Conservation (phyloP, 2,888 invertebrate genomes). For the Nineta flava region DNA sequence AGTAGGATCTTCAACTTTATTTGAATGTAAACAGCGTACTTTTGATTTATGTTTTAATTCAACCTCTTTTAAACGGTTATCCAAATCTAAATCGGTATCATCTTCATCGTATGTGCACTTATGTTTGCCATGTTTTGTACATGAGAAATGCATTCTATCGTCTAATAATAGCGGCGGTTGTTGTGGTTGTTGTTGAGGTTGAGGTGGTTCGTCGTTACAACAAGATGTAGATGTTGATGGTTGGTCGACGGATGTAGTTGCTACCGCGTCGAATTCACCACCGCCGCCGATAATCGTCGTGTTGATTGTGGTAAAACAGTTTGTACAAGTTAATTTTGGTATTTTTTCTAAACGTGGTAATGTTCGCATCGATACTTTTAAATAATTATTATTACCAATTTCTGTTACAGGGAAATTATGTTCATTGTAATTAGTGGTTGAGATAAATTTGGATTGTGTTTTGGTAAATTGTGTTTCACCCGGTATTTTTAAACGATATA, state of each 20-base stretch:
- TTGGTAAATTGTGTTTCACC: conserved; percentile 33
- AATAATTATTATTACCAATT: conserved; percentile 42
- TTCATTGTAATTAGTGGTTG: conserved; percentile 33
- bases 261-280: background rate
- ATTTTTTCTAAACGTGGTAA: conserved; percentile 60
- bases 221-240: background rate
- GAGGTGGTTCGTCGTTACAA: conserved; percentile 9
- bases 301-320: conserved; percentile 20
- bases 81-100: conserved; percentile 25
- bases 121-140: conserved; percentile 61
- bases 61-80: conserved; percentile 16
- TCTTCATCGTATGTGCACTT: conserved; percentile 60
- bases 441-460: conserved; percentile 35
- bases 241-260: conserved; percentile 6
- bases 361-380: conserved; percentile 47
- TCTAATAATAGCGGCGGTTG: conserved; percentile 32
- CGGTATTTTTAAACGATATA: conserved; percentile 52
- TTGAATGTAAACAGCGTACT: conserved; percentile 19
- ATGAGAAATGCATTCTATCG: conserved; percentile 53
- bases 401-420: conserved; percentile 60
- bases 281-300: conserved; percentile 21
- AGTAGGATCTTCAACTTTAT: background rate
- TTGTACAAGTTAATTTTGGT: conserved; percentile 40
- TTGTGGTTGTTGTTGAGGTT: conserved; percentile 9
- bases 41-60: conserved; percentile 23